A percentile compares a stretch with the other conserved stretches of the same genome.
Evolutionary conservation across 2,888 invertebrate species (phyloP).

Genomic region (Luffia ferchaultella): DNA sequence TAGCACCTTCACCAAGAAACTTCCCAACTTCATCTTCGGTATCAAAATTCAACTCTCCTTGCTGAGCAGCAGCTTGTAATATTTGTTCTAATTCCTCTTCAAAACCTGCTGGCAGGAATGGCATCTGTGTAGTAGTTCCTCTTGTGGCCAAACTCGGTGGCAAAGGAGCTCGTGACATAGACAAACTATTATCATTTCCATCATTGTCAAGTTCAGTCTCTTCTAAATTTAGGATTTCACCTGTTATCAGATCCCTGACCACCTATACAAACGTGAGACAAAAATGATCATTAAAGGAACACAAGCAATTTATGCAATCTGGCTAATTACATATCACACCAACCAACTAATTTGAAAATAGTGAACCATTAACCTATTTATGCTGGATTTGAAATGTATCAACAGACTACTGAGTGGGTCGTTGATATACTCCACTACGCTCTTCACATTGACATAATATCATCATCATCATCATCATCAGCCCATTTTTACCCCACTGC

Average conservation of each 20-base stretch:
- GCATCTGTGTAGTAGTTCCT: constrained; percentile 82
- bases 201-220: constrained; percentile 60
- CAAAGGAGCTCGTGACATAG: constrained; percentile 80
- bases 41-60: constrained; percentile 44
- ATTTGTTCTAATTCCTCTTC: constrained; percentile 61
- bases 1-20: constrained; percentile 55
- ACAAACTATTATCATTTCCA: constrained; percentile 61
- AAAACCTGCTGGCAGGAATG: constrained; percentile 90
- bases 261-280: constrained; percentile 50
- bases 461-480: no score
- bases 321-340: no score
- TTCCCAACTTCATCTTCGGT: constrained; percentile 44
- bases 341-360: no score
- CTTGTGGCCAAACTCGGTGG: constrained; percentile 73
- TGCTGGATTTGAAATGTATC: no score
- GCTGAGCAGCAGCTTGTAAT: constrained; percentile 33
- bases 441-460: no score
- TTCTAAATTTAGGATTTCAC: constrained; percentile 71
- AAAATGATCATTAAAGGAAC: constrained; percentile 16
- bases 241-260: constrained; percentile 78
- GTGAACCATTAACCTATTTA: no score
- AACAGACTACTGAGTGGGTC: no score
- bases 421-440: no score
- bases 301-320: no score
- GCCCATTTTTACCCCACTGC: no score